Conservation (phyloP, 53 echinoderm and acorn worm genomes). For the Hippasteria phrygiana region DNA sequence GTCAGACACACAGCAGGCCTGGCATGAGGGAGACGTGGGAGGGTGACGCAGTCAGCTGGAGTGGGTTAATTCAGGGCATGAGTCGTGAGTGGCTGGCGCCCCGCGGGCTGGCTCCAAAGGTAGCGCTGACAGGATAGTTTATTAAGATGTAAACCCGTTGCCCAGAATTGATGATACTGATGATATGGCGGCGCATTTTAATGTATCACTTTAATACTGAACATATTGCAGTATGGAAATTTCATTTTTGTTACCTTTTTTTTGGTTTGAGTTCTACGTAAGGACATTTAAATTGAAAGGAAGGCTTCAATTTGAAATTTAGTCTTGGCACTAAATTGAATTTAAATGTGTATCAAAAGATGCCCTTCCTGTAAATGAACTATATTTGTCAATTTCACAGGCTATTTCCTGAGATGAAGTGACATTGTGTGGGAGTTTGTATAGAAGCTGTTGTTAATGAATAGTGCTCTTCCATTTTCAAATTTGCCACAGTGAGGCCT, state of each 20-base stretch:
- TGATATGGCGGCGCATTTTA: not conserved
- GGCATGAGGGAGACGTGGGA: not conserved
- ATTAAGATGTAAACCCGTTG: constrained; percentile 14
- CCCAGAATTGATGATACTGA: not conserved
- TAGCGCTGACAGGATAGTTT: constrained; percentile 24
- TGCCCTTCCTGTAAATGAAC: too few species aligned
- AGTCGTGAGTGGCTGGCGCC: constrained; percentile 31
- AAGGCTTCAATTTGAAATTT: not conserved
- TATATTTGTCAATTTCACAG: too few species aligned
- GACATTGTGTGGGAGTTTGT: too few species aligned
- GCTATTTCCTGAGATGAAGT: too few species aligned
- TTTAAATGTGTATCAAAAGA: too few species aligned
- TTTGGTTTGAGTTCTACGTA: not conserved
- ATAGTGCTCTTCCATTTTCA: too few species aligned
- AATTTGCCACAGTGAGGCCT: too few species aligned
- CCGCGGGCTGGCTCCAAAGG: constrained; percentile 8
- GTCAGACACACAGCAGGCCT: constrained; percentile 46
- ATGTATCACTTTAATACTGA: not conserved
- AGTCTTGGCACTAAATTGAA: too few species aligned
- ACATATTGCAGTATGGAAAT: not conserved
- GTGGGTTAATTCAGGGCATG: not conserved
- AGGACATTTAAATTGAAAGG: not conserved
- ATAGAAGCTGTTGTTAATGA: too few species aligned
- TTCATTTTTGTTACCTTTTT: not conserved
- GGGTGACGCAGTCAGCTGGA: not conserved